Evolutionary conservation across 2,797 vertebrate species (phyloP).

Genomic region (Catamblyrhynchus diadema): DNA sequence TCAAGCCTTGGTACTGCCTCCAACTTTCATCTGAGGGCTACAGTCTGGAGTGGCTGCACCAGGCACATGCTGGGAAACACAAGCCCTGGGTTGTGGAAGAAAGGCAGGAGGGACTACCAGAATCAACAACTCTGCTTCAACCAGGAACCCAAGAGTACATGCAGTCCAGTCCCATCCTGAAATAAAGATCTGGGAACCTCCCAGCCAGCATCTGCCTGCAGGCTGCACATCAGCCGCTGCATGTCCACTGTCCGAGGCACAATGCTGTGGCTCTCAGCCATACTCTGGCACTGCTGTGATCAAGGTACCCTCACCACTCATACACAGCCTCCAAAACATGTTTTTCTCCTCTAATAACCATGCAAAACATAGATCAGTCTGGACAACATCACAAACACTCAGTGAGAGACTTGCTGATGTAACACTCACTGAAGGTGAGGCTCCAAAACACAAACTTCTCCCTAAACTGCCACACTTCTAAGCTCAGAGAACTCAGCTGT

Average conservation of each 20-base stretch:
- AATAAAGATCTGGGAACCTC: background rate
- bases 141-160: background rate
- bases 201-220: background rate
- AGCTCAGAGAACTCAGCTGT: background rate
- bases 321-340: background rate
- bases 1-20: background rate
- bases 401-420: rapidly evolving
- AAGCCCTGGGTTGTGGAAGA: background rate
- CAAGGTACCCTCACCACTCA: background rate
- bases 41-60: background rate
- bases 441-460: background rate
- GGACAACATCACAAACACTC: background rate
- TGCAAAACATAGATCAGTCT: background rate
- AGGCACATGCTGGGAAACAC: background rate
- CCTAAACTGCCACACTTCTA: background rate
- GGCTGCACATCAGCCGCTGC: background rate
- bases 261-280: rapidly evolving
- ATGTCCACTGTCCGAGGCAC: rapidly evolving
- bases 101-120: background rate
- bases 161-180: background rate
- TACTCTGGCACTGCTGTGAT: rapidly evolving
- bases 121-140: background rate
- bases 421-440: background rate
- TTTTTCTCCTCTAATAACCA: background rate
- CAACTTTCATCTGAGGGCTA: background rate